These are phyloP conservation scores for Toxonevra muliebris DNA, from an alignment of 2,888 invertebrate genomes.

Conservation along the genomic window DNA sequence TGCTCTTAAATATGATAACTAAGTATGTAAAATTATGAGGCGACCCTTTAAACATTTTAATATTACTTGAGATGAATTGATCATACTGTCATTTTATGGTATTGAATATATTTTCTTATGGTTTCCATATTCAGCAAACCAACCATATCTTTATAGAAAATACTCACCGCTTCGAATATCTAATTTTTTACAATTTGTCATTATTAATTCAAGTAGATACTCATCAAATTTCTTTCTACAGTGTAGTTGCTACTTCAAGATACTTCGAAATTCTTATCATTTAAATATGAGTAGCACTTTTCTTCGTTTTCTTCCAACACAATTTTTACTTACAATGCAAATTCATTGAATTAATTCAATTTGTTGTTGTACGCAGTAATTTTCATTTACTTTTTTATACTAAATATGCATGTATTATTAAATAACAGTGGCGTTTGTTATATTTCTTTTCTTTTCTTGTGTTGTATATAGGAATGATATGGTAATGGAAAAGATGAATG, in stretches of 20 bases:
- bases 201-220: slow-evolving; percentile 5
- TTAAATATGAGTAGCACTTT: neutral
- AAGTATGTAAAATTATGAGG: too few species aligned
- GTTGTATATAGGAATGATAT: too few species aligned
- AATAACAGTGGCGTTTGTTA: neutral
- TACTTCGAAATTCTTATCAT: neutral
- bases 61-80: too few species aligned
- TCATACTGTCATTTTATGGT: neutral
- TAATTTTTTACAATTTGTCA: neutral
- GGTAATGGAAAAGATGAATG: too few species aligned
- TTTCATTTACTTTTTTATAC: slow-evolving; percentile 12
- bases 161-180: neutral
- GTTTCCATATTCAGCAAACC: neutral
- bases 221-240: neutral
- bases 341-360: slow-evolving; percentile 61
- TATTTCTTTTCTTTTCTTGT: too few species aligned
- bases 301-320: too few species aligned
- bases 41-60: too few species aligned
- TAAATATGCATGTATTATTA: slow-evolving; percentile 7
- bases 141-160: too few species aligned
- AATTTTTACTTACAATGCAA: slow-evolving; percentile 53
- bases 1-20: too few species aligned
- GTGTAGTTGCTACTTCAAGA: neutral
- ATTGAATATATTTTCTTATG: neutral
- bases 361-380: slow-evolving; percentile 36